Evolutionary conservation across 2,888 invertebrate genomes (phyloP), one percentile per base, ranked within the genome.

Genomic region (Orthonychiurus folsomi): DNA sequence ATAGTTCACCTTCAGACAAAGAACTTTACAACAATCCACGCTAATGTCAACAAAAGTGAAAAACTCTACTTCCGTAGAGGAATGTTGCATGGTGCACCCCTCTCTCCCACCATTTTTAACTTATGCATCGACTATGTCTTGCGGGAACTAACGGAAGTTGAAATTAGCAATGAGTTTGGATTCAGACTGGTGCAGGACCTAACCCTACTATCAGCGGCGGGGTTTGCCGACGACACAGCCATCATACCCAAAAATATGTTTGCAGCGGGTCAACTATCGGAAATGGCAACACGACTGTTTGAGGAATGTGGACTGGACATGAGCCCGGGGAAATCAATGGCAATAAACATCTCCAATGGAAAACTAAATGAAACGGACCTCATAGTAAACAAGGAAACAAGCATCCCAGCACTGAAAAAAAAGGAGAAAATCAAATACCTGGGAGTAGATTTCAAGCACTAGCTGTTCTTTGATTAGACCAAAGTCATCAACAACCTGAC

Each of bases 171-270:
- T 3, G 25, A 37, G n/a, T 60, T 37, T 23, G 64, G 64, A 2
- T 61, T 56, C 23, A 1, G 2, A 1, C 18, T 61, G 5, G 3
- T 21, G 1, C 5, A 24, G 2, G 18, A 24, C 18, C 2, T 64
- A 18, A 1, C 2, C 50, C 48, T 26, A 5, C 62, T 2, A n/a
- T n/a, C 59, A 5, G 50, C 5, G 5, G 1, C 12, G 1, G 64
- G 56, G 1, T 64, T 62, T 52, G 64, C 62, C 1, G 62, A 64
- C 37, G 62, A 62, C 47, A 37, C 37, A n/a, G n/a, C n/a, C n/a
- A n/a, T n/a, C n/a, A n/a, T n/a, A n/a, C n/a, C n/a, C n/a, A n/a
- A n/a, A n/a, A n/a, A n/a, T 37, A 37, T 9, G 37, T 15, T 37
- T 37, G 37, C 15, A 37, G 37, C 9, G 15, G 15, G 15, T 37